Base-by-base conservation (phyloP, 2,797 vertebrate species). In the Schizopygopsis malacanthus region DNA sequence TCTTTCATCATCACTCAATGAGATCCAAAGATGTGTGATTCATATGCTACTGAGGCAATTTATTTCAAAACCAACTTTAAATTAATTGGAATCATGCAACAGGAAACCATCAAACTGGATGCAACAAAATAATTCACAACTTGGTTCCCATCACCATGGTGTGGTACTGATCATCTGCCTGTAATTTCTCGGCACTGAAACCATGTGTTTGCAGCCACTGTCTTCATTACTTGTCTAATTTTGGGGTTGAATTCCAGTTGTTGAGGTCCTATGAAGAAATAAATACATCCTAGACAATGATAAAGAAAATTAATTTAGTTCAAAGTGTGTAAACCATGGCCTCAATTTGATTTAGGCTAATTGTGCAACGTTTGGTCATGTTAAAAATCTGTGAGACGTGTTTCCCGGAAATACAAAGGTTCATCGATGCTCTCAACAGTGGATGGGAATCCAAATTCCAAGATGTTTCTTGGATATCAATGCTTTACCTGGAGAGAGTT, bases 381-480 rank as follows among this genome's bases (percentile, higher is more conserved):
- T 65, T 43, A 94, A 89, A 94, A 94, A 28, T 93, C 77, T 0
- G 93, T 94, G 73, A 85, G 89, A 10, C 2, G 71, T 0, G 79
- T 41, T 4, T 50, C 45, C 25, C 83, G 90, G 87, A 93, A 90
- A 87, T 94, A 91, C 85, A 94, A 91, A 75, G 91, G 93, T 28
- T 92, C 93, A 76, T 94, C 91, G 18, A 94, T 80, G 6, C 90
- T 90, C 82, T 84, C 89, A 63, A 94, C 86, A 75, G 85, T 89
- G 79, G 88, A 73, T 3, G 94, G 92, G 72, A 94, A 92, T 20
- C 93, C 93, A 47, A 94, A 82, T 41, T 89, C 85, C 1, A 91
- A 92, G 80, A 94, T 92, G 87, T 91, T 92, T 87, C 82, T 92
- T 39, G 93, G 92, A 83, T 88, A 94, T 3, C 91, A 90, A 12